phyloP scores from a whole-genome alignment of 2,797 vertebrate species.

The Sciurus vulgaris region DNA sequence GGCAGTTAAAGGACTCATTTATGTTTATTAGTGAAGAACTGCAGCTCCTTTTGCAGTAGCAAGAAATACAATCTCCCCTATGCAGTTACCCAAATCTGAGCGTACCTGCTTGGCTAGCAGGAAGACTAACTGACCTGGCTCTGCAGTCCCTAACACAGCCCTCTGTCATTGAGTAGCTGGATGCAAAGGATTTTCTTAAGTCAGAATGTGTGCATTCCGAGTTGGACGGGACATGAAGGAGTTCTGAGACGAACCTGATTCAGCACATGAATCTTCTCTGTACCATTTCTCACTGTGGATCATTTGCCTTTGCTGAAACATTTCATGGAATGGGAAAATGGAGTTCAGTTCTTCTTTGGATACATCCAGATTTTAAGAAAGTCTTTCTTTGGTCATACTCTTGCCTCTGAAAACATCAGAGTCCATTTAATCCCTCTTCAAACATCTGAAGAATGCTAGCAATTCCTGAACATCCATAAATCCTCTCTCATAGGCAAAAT shows the following conservation, averaged over 20 bases:
- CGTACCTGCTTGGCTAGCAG: neutral
- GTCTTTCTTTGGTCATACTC: constrained; percentile 71
- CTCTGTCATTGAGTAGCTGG: neutral
- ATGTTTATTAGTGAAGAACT: neutral
- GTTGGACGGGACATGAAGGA: no score
- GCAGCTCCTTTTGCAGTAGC: neutral
- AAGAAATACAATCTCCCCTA: neutral
- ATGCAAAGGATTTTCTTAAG: constrained; percentile 39
- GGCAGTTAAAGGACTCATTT: constrained; percentile 11
- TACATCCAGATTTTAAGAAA: constrained; percentile 50
- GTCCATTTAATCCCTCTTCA: constrained; percentile 79
- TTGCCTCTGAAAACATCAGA: constrained; percentile 73
- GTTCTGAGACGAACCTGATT: neutral
- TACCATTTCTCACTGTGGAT: neutral
- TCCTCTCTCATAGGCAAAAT: constrained; percentile 79
- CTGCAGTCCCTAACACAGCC: neutral
- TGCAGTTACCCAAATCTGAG: neutral
- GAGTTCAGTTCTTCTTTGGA: constrained; percentile 19
- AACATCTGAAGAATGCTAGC: constrained; percentile 81
- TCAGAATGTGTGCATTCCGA: neutral
- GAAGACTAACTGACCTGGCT: neutral
- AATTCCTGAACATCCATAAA: constrained; percentile 81
- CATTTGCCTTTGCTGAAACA: neutral
- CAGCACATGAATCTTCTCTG: neutral
- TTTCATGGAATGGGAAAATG: neutral